These are phyloP conservation scores for Enhydra lutris DNA, from an alignment of 2,113 vertebrate species.

Conservation along the genomic window DNA sequence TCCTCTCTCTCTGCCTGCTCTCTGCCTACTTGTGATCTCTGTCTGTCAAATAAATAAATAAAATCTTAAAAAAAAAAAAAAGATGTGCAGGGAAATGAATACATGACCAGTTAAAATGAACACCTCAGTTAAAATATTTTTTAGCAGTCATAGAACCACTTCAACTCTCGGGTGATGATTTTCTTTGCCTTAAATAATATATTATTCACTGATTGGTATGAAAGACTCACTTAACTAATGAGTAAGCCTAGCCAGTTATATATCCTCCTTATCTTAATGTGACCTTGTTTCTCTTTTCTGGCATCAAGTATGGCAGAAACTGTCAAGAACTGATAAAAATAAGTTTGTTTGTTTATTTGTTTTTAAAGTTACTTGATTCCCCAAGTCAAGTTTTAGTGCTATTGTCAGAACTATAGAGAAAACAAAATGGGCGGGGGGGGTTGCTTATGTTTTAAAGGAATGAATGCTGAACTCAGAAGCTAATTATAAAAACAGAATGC, in stretches of 20 bases:
- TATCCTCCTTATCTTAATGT: not conserved
- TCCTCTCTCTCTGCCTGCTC: too few species aligned
- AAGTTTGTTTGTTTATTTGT: not conserved
- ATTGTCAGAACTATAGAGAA: not conserved
- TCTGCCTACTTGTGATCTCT: too few species aligned
- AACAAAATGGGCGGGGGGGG: not conserved
- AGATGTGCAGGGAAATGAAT: not conserved
- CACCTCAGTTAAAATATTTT: not conserved
- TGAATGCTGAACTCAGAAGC: slow-evolving; percentile 1
- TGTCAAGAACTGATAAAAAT: not conserved
- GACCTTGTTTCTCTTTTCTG: not conserved
- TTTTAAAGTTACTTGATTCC: not conserved
- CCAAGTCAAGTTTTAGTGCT: not conserved
- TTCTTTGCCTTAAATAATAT: not conserved
- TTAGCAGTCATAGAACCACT: not conserved
- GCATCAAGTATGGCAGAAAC: not conserved
- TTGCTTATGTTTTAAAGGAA: not conserved
- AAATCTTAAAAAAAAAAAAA: too few species aligned
- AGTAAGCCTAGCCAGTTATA: not conserved
- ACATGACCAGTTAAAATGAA: not conserved
- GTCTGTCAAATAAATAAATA: too few species aligned
- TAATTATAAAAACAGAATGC: not conserved
- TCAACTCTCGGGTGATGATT: not conserved
- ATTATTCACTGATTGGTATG: not conserved
- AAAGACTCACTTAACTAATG: not conserved